Evolutionary conservation across 2,113 vertebrate genomes (phyloP).

Genomic region (Ornithorhynchus anatinus): DNA sequence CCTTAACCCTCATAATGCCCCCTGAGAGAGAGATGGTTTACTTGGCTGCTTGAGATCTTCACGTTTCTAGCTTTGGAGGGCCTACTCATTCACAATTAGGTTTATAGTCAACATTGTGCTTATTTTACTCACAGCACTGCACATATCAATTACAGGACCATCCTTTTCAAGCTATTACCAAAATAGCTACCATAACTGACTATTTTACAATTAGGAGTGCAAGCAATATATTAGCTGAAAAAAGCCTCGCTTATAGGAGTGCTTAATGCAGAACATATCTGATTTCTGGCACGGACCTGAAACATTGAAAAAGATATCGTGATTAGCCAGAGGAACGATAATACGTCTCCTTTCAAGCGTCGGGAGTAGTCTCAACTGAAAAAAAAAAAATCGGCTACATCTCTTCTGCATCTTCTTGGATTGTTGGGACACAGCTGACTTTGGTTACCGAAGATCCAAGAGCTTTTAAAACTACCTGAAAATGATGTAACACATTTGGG

Average conservation of each 20-base stretch:
- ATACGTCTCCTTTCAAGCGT: constrained; percentile 1
- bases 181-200: constrained; percentile 36
- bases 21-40: background rate
- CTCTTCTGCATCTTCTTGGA: constrained; percentile 37
- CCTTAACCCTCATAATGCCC: background rate
- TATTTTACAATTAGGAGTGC: constrained; percentile 44
- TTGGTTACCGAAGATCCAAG: constrained; percentile 58
- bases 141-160: constrained; percentile 29
- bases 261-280: constrained; percentile 2
- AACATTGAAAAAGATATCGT: constrained; percentile 19
- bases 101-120: constrained; percentile 13
- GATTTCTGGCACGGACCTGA: constrained; percentile 22
- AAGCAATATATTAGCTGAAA: constrained; percentile 28
- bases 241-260: constrained; percentile 1
- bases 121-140: constrained; percentile 13
- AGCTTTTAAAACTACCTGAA: constrained; percentile 56
- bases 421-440: constrained; percentile 38
- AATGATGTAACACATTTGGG: constrained; percentile 52
- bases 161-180: constrained; percentile 30
- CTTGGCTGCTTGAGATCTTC: background rate
- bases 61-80: background rate
- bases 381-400: too few relatives aligned
- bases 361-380: constrained; percentile 40
- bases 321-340: constrained; percentile 14
- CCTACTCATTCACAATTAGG: constrained; percentile 11